Conservation (phyloP, 2,113 vertebrate species). For the Labeo rohita region DNA sequence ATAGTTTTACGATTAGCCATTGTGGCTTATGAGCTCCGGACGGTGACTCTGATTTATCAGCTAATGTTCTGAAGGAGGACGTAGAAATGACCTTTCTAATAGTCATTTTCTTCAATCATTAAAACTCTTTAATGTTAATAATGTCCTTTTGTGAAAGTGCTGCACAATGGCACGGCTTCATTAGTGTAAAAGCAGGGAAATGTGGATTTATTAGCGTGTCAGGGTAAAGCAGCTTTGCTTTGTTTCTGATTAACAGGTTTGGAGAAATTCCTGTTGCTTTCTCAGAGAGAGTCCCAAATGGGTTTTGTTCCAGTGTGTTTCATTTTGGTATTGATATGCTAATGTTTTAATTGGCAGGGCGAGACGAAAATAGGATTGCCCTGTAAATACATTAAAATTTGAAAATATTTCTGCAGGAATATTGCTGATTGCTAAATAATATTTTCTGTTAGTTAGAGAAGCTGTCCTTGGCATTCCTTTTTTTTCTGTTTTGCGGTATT, state of each 20-base stretch:
- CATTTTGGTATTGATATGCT: constrained; percentile 49
- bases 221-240: constrained; percentile 57
- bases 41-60: constrained; percentile 19
- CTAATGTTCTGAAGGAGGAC: neutral
- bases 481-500: neutral
- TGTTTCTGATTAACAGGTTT: constrained; percentile 62
- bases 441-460: neutral
- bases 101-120: constrained; percentile 37
- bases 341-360: constrained; percentile 52
- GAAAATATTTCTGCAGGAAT: constrained; percentile 45
- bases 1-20: neutral
- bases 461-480: neutral
- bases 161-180: constrained; percentile 36
- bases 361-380: constrained; percentile 32
- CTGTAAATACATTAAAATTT: constrained; percentile 54
- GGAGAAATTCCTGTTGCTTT: constrained; percentile 51
- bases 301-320: constrained; percentile 48
- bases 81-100: constrained; percentile 24
- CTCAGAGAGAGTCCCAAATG: constrained; percentile 53
- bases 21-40: constrained; percentile 4
- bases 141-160: constrained; percentile 46
- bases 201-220: constrained; percentile 53
- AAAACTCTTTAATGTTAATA: constrained; percentile 54
- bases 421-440: constrained; percentile 31
- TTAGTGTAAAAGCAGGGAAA: constrained; percentile 54